A percentile compares a stretch with the other conserved stretches of the same genome.
Conservation (phyloP, 2,888 invertebrate species). For the Diarsia dahlii region DNA sequence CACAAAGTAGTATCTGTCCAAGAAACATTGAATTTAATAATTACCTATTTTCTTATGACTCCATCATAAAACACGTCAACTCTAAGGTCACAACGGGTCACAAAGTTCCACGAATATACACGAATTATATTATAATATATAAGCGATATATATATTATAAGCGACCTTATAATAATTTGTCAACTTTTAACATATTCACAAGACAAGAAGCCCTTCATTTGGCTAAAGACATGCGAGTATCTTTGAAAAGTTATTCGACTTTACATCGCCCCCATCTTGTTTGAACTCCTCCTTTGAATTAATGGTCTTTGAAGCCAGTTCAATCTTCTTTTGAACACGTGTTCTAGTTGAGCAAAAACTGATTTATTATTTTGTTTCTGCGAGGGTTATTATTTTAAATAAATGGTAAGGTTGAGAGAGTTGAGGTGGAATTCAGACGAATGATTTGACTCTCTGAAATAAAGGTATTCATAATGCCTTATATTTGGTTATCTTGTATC, state of each 20-base stretch:
- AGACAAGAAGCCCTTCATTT: constrained; percentile 63
- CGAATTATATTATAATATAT: background rate
- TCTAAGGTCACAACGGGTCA: background rate
- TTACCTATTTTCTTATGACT: background rate
- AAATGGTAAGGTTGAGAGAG: background rate
- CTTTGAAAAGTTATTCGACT: constrained; percentile 61
- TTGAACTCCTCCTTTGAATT: constrained; percentile 61
- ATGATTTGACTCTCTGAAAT: background rate
- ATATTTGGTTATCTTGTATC: background rate
- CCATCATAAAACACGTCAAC: background rate
- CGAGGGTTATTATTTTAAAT: constrained; percentile 1
- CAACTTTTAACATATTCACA: constrained; percentile 62
- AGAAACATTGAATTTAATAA: background rate
- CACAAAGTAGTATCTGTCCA: too few relatives aligned
- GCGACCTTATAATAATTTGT: constrained; percentile 49
- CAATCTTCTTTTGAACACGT: constrained; percentile 57
- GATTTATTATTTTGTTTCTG: constrained; percentile 53
- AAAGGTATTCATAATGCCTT: background rate
- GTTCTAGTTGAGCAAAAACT: constrained; percentile 51
- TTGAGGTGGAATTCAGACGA: background rate
- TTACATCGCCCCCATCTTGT: constrained; percentile 57
- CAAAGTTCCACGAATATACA: constrained; percentile 19
- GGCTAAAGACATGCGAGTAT: constrained; percentile 60
- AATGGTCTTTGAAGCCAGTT: constrained; percentile 61
- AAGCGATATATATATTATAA: too few relatives aligned